Conservation (phyloP, 2,797 vertebrate genomes). For the Sciurus carolinensis region DNA sequence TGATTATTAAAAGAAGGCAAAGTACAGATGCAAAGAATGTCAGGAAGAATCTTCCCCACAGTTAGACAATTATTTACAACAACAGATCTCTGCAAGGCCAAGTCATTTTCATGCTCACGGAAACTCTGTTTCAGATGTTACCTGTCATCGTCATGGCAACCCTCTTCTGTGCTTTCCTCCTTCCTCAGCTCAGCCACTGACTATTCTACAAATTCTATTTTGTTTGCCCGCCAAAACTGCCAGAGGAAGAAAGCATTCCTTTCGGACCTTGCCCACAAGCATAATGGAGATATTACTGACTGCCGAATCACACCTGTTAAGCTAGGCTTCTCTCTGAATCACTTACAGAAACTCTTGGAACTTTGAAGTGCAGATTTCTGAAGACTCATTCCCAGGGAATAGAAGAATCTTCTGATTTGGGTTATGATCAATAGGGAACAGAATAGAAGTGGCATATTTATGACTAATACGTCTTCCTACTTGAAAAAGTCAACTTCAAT, state of each 20-base stretch:
- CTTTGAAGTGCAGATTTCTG: conserved; percentile 63
- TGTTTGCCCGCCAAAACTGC: background rate
- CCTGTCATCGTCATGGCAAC: conserved; percentile 22
- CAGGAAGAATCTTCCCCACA: background rate
- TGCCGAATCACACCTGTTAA: background rate
- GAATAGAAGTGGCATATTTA: background rate
- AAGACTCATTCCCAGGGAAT: conserved; percentile 28
- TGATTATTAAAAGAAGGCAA: background rate
- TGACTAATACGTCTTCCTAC: conserved; percentile 32
- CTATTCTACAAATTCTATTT: background rate
- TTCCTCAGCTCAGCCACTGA: background rate
- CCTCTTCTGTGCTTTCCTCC: background rate
- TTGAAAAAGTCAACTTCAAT: conserved; percentile 41
- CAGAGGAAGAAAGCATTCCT: background rate
- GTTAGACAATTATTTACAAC: background rate
- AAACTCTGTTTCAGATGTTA: background rate
- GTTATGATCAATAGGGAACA: conserved; percentile 51
- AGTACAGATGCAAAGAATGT: background rate
- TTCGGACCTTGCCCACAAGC: background rate
- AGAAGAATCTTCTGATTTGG: background rate
- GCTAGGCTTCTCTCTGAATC: conserved; percentile 14
- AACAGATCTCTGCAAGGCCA: background rate
- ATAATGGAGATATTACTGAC: background rate
- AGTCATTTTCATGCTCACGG: background rate
- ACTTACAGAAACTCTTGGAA: background rate